Base-by-base conservation (phyloP, 2,888 invertebrate species). In the Drosophila nr. medialis region DNA sequence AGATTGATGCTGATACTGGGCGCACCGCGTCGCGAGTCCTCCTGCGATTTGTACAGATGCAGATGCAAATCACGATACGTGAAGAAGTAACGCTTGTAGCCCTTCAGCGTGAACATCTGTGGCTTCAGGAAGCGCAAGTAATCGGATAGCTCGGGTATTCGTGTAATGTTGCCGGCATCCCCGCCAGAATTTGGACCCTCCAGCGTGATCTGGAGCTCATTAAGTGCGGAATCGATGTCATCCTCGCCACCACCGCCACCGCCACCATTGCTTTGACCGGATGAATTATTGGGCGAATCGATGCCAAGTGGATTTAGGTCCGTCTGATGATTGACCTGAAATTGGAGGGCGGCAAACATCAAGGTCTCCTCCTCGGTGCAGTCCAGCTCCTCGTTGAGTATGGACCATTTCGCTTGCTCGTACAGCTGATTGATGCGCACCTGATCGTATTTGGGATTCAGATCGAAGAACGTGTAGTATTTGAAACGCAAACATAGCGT, bases 331-430 rank as follows among this genome's bases (percentile, higher is more conserved):
- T 97, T 97, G 61, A 98, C 96, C 95, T 99, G 98, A 4, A 98
- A 95, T 96, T 98, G 93, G 76, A 99, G 93, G 0, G 99, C 99
- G 55, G 98, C 99, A 93, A 99, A 99, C 95, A 99, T 96, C 69
- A 99, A 95, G 95, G 99, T 98, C 94, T 99, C 99, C 93, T 99
- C 99, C 93, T 99, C 99, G 0, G 99, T 99, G 92, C 99, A 99
- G 92, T 99, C 99, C 71, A 99, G 96, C 93, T 99, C 99, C 93
- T 99, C 99, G 87, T 98, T 97, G 71, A 99, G 95, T 82, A 99
- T 95, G 90, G 98, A 96, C 99, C 99, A 99, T 93, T 98, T 98
- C 67, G 99, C 98, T 93, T 99, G 99, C 93, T 99, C 99, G 94
- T 98, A 99, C 88, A 99, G 95, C 94, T 99, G 99, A 94, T 99